A percentile compares a stretch with the other conserved stretches of the same genome.
Evolutionary conservation across 2,888 invertebrate genomes (phyloP).

Genomic region (Drosophila mimetica): DNA sequence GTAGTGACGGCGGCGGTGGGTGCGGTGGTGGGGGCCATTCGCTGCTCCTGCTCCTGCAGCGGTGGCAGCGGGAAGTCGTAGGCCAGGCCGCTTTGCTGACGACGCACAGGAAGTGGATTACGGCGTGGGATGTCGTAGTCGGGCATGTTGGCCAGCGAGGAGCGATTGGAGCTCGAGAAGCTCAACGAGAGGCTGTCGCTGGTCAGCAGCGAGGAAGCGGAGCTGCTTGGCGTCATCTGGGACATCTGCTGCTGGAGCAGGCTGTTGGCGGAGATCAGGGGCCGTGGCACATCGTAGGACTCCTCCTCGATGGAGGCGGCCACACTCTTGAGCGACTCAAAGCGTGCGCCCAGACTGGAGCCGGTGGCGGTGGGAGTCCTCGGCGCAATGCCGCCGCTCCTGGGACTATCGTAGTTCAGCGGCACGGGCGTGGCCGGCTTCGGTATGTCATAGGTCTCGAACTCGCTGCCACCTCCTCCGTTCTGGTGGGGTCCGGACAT

Average conservation of each 20-base stretch:
- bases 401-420: conserved; percentile 85
- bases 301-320: conserved; percentile 84
- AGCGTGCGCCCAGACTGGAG: conserved; percentile 57
- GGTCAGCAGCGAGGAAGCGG: conserved; percentile 88
- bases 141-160: conserved; percentile 86
- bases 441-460: conserved; percentile 86
- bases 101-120: conserved; percentile 83
- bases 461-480: conserved; percentile 62
- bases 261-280: conserved; percentile 80
- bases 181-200: conserved; percentile 86
- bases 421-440: conserved; percentile 87
- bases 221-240: conserved; percentile 88
- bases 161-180: conserved; percentile 86
- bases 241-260: conserved; percentile 83
- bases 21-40: conserved; percentile 41
- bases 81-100: conserved; percentile 80
- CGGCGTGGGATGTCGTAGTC: conserved; percentile 89
- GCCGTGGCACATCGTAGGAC: conserved; percentile 88
- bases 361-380: conserved; percentile 73
- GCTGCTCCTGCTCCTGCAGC: conserved; percentile 74
- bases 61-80: conserved; percentile 87
- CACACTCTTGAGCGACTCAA: conserved; percentile 79
- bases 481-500: conserved; percentile 62
- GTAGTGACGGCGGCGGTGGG: conserved; percentile 30
- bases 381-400: conserved; percentile 72